A percentile compares a stretch with the other conserved stretches of the same genome.
Conservation (phyloP, 1,140 invertebrate species). For the Drosophila yakuba region DNA sequence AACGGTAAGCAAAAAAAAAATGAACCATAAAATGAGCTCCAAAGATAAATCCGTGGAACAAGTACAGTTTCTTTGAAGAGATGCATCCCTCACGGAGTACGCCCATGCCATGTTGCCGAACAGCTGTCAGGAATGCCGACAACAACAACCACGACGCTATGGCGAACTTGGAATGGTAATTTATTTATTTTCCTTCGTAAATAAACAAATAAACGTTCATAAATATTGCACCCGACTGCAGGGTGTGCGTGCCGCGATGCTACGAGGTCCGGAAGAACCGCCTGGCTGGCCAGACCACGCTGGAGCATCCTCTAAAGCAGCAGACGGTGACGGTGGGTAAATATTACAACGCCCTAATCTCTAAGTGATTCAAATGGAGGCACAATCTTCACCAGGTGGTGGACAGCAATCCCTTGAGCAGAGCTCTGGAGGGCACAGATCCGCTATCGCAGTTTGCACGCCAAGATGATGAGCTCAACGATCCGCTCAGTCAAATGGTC, state of each 20-base stretch:
- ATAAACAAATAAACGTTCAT: constrained; percentile 53
- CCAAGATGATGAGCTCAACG: constrained; percentile 86
- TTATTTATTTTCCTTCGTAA: constrained; percentile 24
- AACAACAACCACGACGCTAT: constrained; percentile 53
- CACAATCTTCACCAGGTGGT: constrained; percentile 28
- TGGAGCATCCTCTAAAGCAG: constrained; percentile 72
- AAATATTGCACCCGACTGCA: constrained; percentile 27
- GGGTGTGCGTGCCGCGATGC: constrained; percentile 67
- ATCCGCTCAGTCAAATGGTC: constrained; percentile 88
- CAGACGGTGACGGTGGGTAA: constrained; percentile 29
- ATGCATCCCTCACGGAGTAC: neutral
- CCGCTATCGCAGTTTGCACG: constrained; percentile 90
- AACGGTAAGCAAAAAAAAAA: too few relatives aligned
- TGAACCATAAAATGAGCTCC: too few relatives aligned
- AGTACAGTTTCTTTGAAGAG: constrained; percentile 7
- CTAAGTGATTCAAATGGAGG: neutral
- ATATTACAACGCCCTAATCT: constrained; percentile 16
- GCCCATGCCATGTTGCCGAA: constrained; percentile 9
- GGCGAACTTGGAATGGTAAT: constrained; percentile 70
- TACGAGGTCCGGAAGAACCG: constrained; percentile 62
- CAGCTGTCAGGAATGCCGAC: constrained; percentile 48
- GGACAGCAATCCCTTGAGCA: constrained; percentile 86
- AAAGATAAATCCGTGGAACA: neutral
- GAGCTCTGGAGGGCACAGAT: constrained; percentile 89
- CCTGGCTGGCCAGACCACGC: constrained; percentile 36